These are phyloP conservation scores for Polymixis lichenea DNA, from an alignment of 2,888 invertebrate genomes.

Conservation along the genomic window DNA sequence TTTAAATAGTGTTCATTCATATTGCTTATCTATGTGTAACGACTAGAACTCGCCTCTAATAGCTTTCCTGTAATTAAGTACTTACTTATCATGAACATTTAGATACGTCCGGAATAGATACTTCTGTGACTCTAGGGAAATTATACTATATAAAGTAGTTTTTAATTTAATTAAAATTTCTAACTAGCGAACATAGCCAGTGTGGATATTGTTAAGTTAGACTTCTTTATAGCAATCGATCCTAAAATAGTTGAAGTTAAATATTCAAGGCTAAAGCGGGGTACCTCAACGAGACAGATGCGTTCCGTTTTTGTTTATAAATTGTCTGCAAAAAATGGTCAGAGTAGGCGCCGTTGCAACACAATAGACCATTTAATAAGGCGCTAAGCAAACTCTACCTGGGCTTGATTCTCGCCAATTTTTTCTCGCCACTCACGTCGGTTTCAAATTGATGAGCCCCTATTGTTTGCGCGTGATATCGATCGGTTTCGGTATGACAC, in stretches of 20 bases:
- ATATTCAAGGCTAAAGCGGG: conserved; percentile 59
- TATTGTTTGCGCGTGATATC: conserved; percentile 80
- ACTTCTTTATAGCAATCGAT: conserved; percentile 25
- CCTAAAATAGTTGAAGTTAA: conserved; percentile 48
- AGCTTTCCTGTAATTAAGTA: conserved; percentile 69
- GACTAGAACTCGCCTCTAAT: conserved; percentile 64
- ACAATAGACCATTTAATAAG: conserved; percentile 83
- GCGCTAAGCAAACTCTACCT: conserved; percentile 84
- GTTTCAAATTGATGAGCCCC: conserved; percentile 81
- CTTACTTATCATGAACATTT: conserved; percentile 67
- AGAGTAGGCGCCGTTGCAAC: conserved; percentile 81
- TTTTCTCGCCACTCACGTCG: conserved; percentile 77
- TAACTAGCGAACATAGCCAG: background rate
- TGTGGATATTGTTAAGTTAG: conserved; percentile 20
- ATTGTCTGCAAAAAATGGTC: conserved; percentile 76
- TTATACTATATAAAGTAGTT: conserved; percentile 33
- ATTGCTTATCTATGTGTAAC: conserved; percentile 64
- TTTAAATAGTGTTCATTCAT: conserved; percentile 57
- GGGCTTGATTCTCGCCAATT: conserved; percentile 78
- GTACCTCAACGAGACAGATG: conserved; percentile 67
- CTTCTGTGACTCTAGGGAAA: conserved; percentile 58
- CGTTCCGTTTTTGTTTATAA: conserved; percentile 72
- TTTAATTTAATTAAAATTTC: conserved; percentile 41
- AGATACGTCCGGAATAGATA: conserved; percentile 68
- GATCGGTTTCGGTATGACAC: conserved; percentile 74